Conservation (phyloP, 2,113 vertebrate species). For the Bolborhynchus lineola region DNA sequence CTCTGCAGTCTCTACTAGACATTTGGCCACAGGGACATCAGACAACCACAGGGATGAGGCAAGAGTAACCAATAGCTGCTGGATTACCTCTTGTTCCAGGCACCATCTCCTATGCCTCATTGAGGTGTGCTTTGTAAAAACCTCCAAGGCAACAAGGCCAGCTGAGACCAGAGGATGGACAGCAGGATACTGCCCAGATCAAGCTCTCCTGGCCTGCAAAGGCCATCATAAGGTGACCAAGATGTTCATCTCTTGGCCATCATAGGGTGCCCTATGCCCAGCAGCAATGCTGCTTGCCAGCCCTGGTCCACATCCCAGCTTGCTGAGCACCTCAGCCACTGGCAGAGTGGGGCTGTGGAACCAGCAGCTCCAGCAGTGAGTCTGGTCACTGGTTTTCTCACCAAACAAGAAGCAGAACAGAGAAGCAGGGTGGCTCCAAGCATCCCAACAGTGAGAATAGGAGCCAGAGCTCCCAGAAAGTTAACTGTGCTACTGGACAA, state of each 20-base stretch:
- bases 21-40: not conserved
- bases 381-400: not conserved
- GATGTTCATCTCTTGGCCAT: not conserved
- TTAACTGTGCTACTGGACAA: not conserved
- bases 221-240: not conserved
- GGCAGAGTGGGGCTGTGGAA: not conserved
- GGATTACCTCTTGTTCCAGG: not conserved
- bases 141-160: not conserved
- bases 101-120: not conserved
- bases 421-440: not conserved
- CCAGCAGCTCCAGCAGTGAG: not conserved
- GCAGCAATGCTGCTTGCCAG: not conserved
- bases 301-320: not conserved
- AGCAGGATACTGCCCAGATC: not conserved
- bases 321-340: not conserved
- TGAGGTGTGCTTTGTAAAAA: not conserved
- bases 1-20: not conserved
- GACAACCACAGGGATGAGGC: not conserved
- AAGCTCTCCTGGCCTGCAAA: not conserved
- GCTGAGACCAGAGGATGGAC: not conserved
- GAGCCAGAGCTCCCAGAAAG: not conserved
- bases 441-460: not conserved
- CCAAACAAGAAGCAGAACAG: not conserved
- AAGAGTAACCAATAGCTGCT: not conserved
- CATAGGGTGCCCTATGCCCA: rapidly evolving